Percentiles rank a stretch among this genome's conserved stretches.
phyloP scores from a whole-genome alignment of 2,113 vertebrate genomes.

The Pelecanoides urinatrix region DNA sequence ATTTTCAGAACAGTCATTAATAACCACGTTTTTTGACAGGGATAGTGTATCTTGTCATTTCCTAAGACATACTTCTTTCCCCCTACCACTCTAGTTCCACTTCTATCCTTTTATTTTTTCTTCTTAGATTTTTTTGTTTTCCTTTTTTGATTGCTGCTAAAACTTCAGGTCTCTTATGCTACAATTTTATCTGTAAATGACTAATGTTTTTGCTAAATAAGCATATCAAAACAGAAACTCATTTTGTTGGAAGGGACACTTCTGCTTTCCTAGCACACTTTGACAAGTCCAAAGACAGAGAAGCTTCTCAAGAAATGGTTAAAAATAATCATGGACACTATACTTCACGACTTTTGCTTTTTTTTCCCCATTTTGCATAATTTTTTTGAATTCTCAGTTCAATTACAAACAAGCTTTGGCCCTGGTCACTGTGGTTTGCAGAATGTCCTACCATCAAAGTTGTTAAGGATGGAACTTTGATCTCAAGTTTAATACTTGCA shows the following conservation, averaged over 20 bases:
- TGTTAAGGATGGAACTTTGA: background rate
- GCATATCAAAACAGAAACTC: background rate
- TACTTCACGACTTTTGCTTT: background rate
- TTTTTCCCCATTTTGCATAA: accelerated
- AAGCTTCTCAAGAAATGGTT: background rate
- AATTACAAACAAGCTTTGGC: background rate
- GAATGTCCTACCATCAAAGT: background rate
- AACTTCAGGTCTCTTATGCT: background rate
- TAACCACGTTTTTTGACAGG: background rate
- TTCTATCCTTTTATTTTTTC: background rate
- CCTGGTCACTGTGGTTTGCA: background rate
- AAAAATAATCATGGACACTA: background rate
- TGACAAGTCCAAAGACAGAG: background rate
- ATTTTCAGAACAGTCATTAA: background rate
- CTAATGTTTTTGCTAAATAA: background rate
- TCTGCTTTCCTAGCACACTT: background rate
- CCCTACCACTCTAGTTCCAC: background rate
- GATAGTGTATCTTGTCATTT: background rate
- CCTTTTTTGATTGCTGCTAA: background rate
- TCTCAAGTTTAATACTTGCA: background rate
- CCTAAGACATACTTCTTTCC: background rate
- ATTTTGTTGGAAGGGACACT: background rate
- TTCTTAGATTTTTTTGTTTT: background rate
- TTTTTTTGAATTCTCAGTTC: background rate
- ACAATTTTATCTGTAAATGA: background rate